These are phyloP conservation scores for Athalia cordata DNA, from an alignment of 2,888 invertebrate species.

Conservation along the genomic window DNA sequence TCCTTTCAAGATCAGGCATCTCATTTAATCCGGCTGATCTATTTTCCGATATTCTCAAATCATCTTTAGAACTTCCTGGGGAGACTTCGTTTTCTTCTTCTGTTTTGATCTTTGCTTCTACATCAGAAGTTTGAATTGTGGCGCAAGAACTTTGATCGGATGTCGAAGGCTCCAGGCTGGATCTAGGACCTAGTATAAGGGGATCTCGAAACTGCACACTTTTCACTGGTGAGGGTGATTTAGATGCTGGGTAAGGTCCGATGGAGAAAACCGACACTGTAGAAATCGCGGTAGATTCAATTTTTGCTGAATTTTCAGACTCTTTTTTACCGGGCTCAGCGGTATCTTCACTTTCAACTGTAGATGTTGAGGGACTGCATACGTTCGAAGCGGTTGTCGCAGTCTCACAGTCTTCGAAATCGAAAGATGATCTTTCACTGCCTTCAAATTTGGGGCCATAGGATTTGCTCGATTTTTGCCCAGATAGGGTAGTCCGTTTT, in stretches of 20 bases:
- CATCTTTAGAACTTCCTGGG: too few relatives aligned
- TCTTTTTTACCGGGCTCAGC: background rate
- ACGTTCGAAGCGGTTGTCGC: background rate
- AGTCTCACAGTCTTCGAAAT: background rate
- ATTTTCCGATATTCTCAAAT: too few relatives aligned
- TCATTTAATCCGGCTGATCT: background rate
- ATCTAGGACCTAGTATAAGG: constrained; percentile 53
- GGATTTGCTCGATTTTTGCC: background rate
- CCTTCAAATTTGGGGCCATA: background rate
- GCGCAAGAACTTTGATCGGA: background rate
- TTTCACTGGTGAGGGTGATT: constrained; percentile 48
- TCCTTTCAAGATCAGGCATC: background rate
- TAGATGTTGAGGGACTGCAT: background rate
- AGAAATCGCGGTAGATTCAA: constrained; percentile 4
- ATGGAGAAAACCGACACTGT: constrained; percentile 66
- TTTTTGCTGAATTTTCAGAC: background rate
- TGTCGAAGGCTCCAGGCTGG: constrained; percentile 7
- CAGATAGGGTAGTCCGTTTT: constrained; percentile 15
- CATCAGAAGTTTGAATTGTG: background rate
- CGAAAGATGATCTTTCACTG: constrained; percentile 6
- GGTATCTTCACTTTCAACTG: background rate
- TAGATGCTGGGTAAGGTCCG: constrained; percentile 61
- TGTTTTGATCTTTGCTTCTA: background rate
- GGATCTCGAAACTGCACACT: constrained; percentile 62
- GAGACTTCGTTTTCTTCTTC: constrained; percentile 27